phyloP scores from a whole-genome alignment of 2,113 vertebrate genomes.

The Ptilorrhoa leucosticta region DNA sequence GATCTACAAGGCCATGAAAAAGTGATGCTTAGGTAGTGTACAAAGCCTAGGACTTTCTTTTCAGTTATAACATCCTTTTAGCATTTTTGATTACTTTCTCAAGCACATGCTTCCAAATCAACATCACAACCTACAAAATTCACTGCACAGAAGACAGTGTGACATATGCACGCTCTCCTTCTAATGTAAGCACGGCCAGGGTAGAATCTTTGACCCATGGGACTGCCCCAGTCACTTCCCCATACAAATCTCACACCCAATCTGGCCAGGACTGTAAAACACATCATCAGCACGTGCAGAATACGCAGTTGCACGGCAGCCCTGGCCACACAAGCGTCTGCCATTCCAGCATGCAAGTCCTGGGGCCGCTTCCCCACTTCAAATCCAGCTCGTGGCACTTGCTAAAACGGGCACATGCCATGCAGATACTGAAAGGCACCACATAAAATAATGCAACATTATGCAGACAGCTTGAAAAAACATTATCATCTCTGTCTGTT shows the following conservation, averaged over 20 bases:
- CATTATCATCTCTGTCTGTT: background rate
- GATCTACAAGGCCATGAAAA: background rate
- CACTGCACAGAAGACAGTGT: background rate
- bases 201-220: background rate
- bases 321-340: background rate
- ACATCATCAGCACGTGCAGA: accelerated
- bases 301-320: accelerated
- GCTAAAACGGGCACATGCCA: background rate
- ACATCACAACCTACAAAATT: background rate
- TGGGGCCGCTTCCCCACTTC: background rate
- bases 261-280: accelerated
- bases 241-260: background rate
- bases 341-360: background rate
- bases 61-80: background rate
- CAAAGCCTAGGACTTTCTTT: background rate
- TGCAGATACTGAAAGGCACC: background rate
- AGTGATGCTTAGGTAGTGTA: background rate
- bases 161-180: background rate
- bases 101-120: background rate
- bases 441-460: background rate
- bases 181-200: background rate
- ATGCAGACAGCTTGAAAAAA: background rate
- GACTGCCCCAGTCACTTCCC: background rate
- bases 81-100: background rate
- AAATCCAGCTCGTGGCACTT: background rate